Percentiles rank a stretch among this genome's conserved stretches.
phyloP scores from a whole-genome alignment of 2,113 vertebrate genomes.

The Hypomesus transpacificus region DNA sequence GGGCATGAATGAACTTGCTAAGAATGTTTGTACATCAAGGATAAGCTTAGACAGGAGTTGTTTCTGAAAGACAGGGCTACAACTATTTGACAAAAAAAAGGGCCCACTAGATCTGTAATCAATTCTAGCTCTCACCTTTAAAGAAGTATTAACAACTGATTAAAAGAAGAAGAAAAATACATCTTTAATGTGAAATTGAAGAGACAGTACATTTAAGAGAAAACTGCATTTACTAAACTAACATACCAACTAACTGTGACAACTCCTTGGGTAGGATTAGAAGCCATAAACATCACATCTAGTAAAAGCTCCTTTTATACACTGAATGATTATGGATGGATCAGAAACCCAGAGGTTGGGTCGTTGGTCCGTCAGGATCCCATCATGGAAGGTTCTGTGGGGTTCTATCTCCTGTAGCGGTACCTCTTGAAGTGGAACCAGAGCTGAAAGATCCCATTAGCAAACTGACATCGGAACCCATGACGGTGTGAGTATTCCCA shows the following conservation, averaged over 20 bases:
- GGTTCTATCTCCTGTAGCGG: constrained; percentile 83
- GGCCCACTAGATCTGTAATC: not conserved
- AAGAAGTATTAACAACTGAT: constrained; percentile 8
- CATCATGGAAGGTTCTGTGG: constrained; percentile 42
- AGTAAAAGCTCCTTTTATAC: too few relatives aligned
- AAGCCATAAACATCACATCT: too few relatives aligned
- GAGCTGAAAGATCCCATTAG: constrained; percentile 96
- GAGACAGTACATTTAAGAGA: not conserved
- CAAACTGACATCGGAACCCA: constrained; percentile 97
- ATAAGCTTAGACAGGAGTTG: not conserved
- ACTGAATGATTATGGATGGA: not conserved
- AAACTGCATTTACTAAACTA: constrained; percentile 6
- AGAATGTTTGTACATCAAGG: constrained; percentile 26
- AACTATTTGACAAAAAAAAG: not conserved
- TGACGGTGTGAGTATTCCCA: constrained; percentile 98
- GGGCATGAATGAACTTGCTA: constrained; percentile 19
- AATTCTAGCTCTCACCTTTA: not conserved
- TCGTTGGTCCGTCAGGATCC: constrained; percentile 15
- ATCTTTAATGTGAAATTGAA: constrained; percentile 51
- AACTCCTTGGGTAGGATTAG: constrained; percentile 2
- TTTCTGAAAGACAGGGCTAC: not conserved
- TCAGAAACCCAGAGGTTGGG: not conserved
- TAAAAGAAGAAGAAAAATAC: not conserved
- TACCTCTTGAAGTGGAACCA: constrained; percentile 99
- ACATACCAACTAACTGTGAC: constrained; percentile 26